phyloP scores from a whole-genome alignment of 2,113 vertebrate species.

The Perccottus glenii region DNA sequence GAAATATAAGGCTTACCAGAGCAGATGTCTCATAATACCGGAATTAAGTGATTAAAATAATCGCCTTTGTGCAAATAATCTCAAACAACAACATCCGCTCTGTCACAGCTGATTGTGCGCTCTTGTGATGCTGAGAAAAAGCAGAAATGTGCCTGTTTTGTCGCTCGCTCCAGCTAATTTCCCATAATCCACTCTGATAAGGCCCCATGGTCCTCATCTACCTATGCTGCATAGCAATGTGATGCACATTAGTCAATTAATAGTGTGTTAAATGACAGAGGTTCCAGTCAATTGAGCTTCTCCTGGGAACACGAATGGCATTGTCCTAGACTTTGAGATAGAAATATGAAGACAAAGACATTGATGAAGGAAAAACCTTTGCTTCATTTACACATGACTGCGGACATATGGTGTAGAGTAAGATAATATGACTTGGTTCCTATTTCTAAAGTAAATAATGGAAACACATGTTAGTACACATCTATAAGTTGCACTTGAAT shows the following conservation, averaged over 20 bases:
- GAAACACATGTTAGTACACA: constrained; percentile 13
- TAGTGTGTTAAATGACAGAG: constrained; percentile 96
- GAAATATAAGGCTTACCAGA: constrained; percentile 66
- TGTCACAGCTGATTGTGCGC: constrained; percentile 59
- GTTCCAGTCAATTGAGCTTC: constrained; percentile 95
- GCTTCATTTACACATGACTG: too few species aligned
- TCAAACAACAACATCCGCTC: constrained; percentile 64
- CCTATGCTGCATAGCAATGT: constrained; percentile 82
- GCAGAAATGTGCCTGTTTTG: constrained; percentile 42
- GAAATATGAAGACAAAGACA: constrained; percentile 47
- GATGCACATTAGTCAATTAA: constrained; percentile 98
- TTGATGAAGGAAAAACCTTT: too few species aligned
- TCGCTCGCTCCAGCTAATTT: constrained; percentile 74
- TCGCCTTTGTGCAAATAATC: constrained; percentile 76
- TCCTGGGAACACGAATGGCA: constrained; percentile 61
- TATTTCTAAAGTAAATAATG: constrained; percentile 23
- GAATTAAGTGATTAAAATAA: constrained; percentile 81
- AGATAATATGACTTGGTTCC: background rate
- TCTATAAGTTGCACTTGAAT: constrained; percentile 23
- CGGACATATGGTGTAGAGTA: constrained; percentile 12
- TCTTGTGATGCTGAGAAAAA: constrained; percentile 50
- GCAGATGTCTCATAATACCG: constrained; percentile 74
- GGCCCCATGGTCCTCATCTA: constrained; percentile 84
- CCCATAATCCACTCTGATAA: constrained; percentile 82
- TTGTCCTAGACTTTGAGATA: constrained; percentile 61